Percentiles rank a stretch among this genome's conserved stretches.
These are phyloP conservation scores for Episyrphus balteatus DNA, from an alignment of 1,140 invertebrate species.

Conservation along the genomic window DNA sequence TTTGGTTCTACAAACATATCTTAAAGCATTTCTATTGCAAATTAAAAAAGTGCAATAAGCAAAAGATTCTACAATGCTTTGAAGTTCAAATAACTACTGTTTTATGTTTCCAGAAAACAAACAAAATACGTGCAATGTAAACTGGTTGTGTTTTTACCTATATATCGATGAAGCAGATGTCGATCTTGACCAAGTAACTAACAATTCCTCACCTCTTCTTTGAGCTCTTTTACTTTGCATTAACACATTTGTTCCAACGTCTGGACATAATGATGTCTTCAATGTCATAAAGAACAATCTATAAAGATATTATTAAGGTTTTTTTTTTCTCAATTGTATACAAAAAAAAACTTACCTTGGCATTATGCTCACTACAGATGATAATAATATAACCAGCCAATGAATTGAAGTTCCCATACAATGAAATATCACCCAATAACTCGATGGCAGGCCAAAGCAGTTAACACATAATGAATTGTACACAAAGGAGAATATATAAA, in stretches of 20 bases:
- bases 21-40: background rate
- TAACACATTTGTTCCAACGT: constrained; percentile 43
- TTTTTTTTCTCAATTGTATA: background rate
- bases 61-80: background rate
- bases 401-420: constrained; percentile 61
- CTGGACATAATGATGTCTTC: constrained; percentile 41
- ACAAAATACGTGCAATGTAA: background rate
- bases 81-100: background rate
- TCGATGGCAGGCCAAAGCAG: constrained; percentile 69
- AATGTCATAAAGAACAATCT: constrained; percentile 40
- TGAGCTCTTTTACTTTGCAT: constrained; percentile 37
- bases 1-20: background rate
- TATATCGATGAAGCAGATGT: constrained; percentile 52
- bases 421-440: constrained; percentile 76
- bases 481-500: constrained; percentile 73
- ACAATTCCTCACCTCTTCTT: constrained; percentile 48
- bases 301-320: background rate
- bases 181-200: constrained; percentile 53
- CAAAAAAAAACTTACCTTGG: constrained; percentile 56
- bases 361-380: constrained; percentile 64
- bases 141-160: constrained; percentile 43
- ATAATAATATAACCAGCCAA: constrained; percentile 69
- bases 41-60: background rate
- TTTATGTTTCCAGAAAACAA: background rate
- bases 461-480: constrained; percentile 71